phyloP scores from a whole-genome alignment of 2,113 vertebrate species.

The Etheostoma cragini region DNA sequence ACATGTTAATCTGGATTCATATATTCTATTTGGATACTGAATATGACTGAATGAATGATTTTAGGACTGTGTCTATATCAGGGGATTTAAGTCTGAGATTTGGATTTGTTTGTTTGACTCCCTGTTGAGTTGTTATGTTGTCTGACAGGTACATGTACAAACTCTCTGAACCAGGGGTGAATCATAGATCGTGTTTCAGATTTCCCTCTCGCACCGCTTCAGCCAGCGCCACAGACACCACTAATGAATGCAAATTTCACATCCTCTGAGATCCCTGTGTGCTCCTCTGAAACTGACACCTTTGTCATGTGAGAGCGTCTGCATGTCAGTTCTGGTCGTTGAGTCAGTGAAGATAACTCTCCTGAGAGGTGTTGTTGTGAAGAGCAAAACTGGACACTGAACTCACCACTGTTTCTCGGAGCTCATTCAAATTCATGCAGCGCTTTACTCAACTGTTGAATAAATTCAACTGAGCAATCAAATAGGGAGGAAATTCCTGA shows the following conservation, averaged over 20 bases:
- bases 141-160: conserved; percentile 66
- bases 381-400: conserved; percentile 30
- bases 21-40: conserved; percentile 20
- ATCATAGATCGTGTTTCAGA: conserved; percentile 36
- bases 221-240: conserved; percentile 31
- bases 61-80: conserved; percentile 8
- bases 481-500: conserved; percentile 34
- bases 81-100: conserved; percentile 10
- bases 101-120: conserved; percentile 52
- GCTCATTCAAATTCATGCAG: conserved; percentile 42
- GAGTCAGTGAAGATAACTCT: conserved; percentile 46
- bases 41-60: conserved; percentile 30
- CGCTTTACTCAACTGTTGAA: conserved; percentile 48
- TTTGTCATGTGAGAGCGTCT: conserved; percentile 40
- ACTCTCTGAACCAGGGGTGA: conserved; percentile 58
- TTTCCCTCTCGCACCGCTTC: conserved; percentile 32
- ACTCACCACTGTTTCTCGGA: conserved; percentile 1
- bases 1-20: conserved; percentile 18
- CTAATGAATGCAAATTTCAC: conserved; percentile 68
- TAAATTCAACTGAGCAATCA: conserved; percentile 50
- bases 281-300: conserved; percentile 50
- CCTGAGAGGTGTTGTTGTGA: conserved; percentile 12
- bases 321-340: conserved; percentile 52
- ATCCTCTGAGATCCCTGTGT: conserved; percentile 21
- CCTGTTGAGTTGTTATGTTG: conserved; percentile 45